Percentiles rank a stretch among this genome's conserved stretches.
Conservation (phyloP, 2,797 vertebrate species). For the Nasua narica region DNA sequence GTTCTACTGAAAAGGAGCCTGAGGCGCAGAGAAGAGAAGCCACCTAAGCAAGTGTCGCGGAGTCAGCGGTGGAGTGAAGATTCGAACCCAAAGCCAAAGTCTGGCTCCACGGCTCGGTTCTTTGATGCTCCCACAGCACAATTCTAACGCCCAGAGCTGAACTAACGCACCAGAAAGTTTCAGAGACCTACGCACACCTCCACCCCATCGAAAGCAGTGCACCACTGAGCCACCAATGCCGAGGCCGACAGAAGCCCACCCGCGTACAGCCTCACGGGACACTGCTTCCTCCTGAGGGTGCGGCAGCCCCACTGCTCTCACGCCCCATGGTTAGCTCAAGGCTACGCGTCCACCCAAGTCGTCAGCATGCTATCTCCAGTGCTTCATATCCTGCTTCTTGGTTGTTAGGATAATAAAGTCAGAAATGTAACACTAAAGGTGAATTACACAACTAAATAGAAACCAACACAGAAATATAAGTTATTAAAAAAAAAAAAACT, state of each 20-base stretch:
- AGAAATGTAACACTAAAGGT: background rate
- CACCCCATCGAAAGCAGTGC: background rate
- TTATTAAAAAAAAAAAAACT: constrained; percentile 65
- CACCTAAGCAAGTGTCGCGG: background rate
- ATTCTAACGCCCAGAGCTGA: background rate
- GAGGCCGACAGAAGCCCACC: background rate
- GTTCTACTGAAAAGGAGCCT: background rate
- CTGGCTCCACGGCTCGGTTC: background rate
- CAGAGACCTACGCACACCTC: no score
- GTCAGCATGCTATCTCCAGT: background rate
- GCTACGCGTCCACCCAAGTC: background rate
- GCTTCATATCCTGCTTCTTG: background rate
- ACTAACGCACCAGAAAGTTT: background rate
- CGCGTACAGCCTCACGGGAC: accelerated
- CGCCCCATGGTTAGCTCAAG: accelerated
- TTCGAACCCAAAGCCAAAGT: background rate
- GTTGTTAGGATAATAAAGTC: background rate
- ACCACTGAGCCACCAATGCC: background rate
- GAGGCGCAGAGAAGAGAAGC: background rate
- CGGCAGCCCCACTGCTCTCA: no score
- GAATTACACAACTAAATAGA: background rate
- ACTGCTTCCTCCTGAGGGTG: background rate
- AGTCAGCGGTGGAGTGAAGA: background rate
- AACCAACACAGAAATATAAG: background rate
- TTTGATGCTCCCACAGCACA: background rate